Conservation (phyloP, 1,140 invertebrate species). For the Drosophila subobscura region DNA sequence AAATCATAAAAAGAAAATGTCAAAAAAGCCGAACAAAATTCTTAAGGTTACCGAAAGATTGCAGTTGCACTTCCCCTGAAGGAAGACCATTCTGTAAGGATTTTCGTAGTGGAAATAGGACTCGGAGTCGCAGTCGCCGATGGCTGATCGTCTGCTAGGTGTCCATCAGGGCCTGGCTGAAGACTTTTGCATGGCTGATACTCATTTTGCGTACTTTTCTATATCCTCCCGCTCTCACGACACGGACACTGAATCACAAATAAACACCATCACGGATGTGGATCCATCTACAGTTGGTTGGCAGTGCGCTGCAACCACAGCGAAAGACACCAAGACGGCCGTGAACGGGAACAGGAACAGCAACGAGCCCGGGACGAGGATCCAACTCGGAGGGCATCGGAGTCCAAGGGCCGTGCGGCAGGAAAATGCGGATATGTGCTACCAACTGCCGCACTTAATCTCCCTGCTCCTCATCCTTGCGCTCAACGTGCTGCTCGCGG, state of each 20-base stretch:
- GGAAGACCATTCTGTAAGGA: conserved; percentile 2
- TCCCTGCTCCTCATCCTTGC: conserved; percentile 51
- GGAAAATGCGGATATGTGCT: conserved; percentile 55
- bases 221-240: not conserved
- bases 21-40: conserved; percentile 66
- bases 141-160: conserved; percentile 4
- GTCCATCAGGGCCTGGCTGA: too few species aligned
- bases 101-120: too few species aligned
- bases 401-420: conserved; percentile 15
- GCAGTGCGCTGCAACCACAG: conserved; percentile 71
- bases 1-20: conserved; percentile 58
- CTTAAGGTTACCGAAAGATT: conserved; percentile 59
- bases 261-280: conserved; percentile 1
- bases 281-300: conserved; percentile 58
- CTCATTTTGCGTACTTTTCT: conserved; percentile 1
- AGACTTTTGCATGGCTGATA: too few species aligned
- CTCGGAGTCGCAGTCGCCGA: not conserved
- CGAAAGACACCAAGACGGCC: conserved; percentile 64
- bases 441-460: conserved; percentile 41
- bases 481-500: conserved; percentile 25
- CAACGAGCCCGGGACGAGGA: conserved; percentile 1
- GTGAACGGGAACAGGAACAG: conserved; percentile 29
- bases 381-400: not conserved
- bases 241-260: too few species aligned
- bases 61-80: conserved; percentile 65